A percentile compares a stretch with the other conserved stretches of the same genome.
Conservation (phyloP, 2,888 invertebrate species). For the Heliconius aoede region DNA sequence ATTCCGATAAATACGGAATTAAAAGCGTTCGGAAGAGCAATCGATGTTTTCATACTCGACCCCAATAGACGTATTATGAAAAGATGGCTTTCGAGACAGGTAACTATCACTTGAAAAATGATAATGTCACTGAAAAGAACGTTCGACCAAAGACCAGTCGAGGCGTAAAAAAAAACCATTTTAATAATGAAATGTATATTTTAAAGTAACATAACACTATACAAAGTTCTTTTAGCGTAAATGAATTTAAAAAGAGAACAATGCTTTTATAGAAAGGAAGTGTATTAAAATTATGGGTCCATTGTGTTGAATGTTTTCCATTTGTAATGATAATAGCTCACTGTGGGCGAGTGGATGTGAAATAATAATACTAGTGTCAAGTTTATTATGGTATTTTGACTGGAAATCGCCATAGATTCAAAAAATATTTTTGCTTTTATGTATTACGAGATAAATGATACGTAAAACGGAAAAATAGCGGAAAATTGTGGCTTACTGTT, state of each 20-base stretch:
- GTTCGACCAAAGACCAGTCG: too few species aligned
- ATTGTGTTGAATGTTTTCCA: constrained; percentile 3
- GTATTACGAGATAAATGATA: not conserved
- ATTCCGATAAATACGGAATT: constrained; percentile 97
- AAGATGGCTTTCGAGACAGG: constrained; percentile 96
- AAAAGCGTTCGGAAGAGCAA: constrained; percentile 94
- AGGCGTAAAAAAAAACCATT: too few species aligned
- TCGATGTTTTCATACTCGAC: constrained; percentile 96
- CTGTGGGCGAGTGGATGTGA: not conserved
- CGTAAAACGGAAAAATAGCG: not conserved
- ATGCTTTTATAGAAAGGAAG: constrained; percentile 10
- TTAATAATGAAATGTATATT: not conserved
- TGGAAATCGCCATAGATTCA: not conserved
- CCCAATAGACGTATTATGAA: constrained; percentile 94
- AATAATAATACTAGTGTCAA: not conserved
- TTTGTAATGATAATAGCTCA: constrained; percentile 3
- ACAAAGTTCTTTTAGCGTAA: constrained; percentile 14
- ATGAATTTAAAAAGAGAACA: constrained; percentile 9
- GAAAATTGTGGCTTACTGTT: not conserved
- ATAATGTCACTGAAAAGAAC: not conserved
- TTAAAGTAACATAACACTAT: not conserved
- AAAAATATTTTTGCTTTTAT: not conserved
- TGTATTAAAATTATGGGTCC: not conserved
- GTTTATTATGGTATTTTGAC: not conserved
- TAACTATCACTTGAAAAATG: constrained; percentile 50